These are phyloP conservation scores for Theristicus caerulescens DNA, from an alignment of 2,113 vertebrate genomes.

Conservation along the genomic window DNA sequence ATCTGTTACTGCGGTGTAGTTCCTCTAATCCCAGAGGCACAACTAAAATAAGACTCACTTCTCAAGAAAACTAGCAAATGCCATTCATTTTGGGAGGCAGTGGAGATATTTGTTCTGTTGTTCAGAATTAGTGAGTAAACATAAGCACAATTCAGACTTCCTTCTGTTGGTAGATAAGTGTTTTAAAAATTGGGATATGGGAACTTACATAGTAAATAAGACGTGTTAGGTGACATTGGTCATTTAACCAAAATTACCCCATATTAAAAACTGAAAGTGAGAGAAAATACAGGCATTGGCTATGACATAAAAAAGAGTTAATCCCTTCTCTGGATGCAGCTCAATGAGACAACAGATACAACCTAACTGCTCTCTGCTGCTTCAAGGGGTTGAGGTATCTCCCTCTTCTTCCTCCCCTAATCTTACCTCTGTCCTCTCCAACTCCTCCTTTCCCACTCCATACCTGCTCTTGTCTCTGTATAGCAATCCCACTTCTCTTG, in stretches of 20 bases:
- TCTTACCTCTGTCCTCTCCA: background rate
- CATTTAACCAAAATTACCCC: background rate
- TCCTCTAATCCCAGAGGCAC: background rate
- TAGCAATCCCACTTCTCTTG: background rate
- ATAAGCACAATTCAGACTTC: background rate
- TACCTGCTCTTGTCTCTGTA: background rate
- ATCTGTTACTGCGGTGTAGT: background rate
- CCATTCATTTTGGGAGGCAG: background rate
- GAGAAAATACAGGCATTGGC: background rate
- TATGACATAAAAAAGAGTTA: background rate
- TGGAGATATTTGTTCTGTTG: background rate
- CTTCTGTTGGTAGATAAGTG: background rate
- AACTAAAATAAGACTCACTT: background rate
- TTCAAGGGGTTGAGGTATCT: accelerated
- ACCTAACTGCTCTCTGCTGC: background rate
- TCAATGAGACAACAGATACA: background rate
- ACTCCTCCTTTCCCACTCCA: background rate
- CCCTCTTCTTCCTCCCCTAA: background rate
- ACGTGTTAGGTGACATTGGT: background rate
- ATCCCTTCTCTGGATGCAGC: background rate
- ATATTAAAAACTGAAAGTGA: background rate
- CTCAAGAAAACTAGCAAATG: background rate
- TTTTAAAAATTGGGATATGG: background rate
- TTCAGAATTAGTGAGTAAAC: background rate
- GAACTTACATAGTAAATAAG: background rate